Evolutionary conservation across 1,140 invertebrate genomes (phyloP).

Genomic region (Trichonephila clavipes): DNA sequence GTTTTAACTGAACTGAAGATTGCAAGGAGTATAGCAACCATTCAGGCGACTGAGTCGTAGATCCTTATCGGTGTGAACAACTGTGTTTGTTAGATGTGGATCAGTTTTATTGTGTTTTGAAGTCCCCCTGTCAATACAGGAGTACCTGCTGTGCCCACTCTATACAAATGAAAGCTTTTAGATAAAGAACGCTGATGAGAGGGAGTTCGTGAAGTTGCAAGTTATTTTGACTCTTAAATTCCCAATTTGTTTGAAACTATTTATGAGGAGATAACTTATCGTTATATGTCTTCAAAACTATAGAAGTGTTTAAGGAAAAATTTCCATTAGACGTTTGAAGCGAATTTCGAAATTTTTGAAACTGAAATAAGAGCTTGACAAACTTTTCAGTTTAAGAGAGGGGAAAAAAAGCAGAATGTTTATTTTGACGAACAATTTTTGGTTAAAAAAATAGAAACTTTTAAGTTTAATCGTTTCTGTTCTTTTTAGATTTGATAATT

Average conservation of each 20-base stretch:
- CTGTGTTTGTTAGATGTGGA: background rate
- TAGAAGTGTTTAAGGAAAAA: no score
- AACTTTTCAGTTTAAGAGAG: no score
- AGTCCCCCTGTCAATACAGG: background rate
- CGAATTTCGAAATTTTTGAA: no score
- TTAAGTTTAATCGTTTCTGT: no score
- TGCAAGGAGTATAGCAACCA: conserved; percentile 1
- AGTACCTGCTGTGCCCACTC: background rate
- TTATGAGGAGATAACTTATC: background rate
- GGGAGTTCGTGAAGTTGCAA: background rate
- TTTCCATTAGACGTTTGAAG: no score
- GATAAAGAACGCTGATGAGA: background rate
- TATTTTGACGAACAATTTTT: no score
- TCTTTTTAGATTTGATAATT: no score
- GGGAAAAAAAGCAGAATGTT: no score
- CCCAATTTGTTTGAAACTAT: background rate
- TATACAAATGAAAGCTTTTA: background rate
- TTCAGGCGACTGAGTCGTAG: background rate
- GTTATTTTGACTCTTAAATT: background rate
- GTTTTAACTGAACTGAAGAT: background rate
- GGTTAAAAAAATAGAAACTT: no score
- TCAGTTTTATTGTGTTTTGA: background rate
- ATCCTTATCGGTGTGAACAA: conserved; percentile 34
- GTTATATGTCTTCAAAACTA: no score
- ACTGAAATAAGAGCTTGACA: no score